These are phyloP conservation scores for Bufotes viridis DNA, from an alignment of 2,797 vertebrate genomes.

Conservation along the genomic window DNA sequence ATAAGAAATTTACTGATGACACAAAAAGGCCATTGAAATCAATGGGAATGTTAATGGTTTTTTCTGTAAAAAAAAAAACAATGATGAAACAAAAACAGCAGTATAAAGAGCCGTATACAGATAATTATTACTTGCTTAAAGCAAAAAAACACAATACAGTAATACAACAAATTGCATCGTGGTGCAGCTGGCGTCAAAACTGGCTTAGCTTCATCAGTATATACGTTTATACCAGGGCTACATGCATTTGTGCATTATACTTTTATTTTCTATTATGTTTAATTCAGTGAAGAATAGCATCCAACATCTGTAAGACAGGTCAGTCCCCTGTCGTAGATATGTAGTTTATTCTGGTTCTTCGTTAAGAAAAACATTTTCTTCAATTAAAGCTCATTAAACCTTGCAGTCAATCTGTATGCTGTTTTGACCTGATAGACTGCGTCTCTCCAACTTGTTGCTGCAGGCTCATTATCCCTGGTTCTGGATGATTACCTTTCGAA, in stretches of 20 bases:
- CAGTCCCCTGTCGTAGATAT: neutral
- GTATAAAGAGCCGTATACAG: neutral
- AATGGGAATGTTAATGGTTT: too few species aligned
- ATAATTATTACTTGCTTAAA: too few species aligned
- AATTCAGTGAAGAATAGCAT: neutral
- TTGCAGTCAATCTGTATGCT: neutral
- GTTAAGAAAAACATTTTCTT: neutral
- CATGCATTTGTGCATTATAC: neutral
- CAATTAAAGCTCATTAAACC: neutral
- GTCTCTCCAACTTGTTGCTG: neutral
- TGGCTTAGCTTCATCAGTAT: neutral
- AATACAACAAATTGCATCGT: too few species aligned
- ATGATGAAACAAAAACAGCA: neutral
- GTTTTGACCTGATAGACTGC: neutral
- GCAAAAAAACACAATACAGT: too few species aligned
- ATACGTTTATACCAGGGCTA: neutral
- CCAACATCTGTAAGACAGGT: neutral
- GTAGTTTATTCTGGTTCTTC: neutral
- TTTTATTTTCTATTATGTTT: neutral
- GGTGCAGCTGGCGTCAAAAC: too few species aligned
- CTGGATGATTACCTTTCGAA: conserved; percentile 8
- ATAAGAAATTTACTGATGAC: too few species aligned
- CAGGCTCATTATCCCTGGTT: conserved; percentile 4
- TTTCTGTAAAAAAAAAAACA: too few species aligned
- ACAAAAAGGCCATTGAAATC: too few species aligned